These are phyloP conservation scores for Carcinoscorpius rotundicauda DNA, from an alignment of 1,140 invertebrate species.

Conservation along the genomic window DNA sequence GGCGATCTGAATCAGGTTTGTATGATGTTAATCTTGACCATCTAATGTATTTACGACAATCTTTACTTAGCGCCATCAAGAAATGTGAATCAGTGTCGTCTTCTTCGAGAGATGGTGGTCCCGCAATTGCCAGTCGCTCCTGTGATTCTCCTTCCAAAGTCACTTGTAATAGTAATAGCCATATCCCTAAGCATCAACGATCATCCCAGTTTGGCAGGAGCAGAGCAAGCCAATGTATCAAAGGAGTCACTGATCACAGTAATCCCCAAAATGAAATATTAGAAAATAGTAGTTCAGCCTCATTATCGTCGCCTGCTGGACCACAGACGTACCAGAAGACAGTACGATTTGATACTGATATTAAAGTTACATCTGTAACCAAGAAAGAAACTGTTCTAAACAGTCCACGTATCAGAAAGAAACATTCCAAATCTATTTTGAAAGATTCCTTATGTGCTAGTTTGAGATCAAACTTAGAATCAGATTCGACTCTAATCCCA, in stretches of 20 bases:
- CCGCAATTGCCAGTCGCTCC: constrained; percentile 4
- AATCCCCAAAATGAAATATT: neutral
- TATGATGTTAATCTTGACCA: constrained; percentile 29
- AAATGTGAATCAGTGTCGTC: constrained; percentile 24
- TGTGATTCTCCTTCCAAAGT: neutral
- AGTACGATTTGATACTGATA: constrained; percentile 17
- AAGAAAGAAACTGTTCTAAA: no score
- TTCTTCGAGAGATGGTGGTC: constrained; percentile 3
- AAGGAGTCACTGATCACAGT: neutral
- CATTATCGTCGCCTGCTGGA: neutral
- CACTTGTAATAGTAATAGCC: neutral
- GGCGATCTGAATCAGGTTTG: neutral
- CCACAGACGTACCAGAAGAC: constrained; percentile 16
- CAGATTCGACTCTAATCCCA: constrained; percentile 5
- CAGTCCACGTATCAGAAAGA: neutral
- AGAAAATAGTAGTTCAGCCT: neutral
- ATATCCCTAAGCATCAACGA: neutral
- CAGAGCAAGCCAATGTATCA: neutral
- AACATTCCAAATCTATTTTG: constrained; percentile 21
- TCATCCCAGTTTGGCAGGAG: neutral
- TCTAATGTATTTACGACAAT: constrained; percentile 29
- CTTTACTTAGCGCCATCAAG: constrained; percentile 29
- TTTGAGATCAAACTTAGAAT: constrained; percentile 18
- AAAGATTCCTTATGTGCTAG: constrained; percentile 24
- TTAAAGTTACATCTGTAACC: neutral